phyloP scores from a whole-genome alignment of 2,888 invertebrate genomes.

The Tinea pellionella region DNA sequence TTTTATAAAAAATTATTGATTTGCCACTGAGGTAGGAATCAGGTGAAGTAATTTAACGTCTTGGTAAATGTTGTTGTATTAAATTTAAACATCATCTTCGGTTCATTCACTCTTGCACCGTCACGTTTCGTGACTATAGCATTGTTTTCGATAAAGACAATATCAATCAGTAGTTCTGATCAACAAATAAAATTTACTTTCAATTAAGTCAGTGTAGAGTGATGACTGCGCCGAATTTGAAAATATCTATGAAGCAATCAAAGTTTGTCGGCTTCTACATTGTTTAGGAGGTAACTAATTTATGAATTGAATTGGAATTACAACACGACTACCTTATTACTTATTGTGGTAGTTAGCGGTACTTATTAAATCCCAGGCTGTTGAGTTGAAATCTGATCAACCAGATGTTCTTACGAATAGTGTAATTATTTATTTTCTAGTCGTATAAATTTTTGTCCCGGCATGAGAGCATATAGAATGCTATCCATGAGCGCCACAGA shows the following conservation, averaged over 20 bases:
- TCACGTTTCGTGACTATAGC: conserved; percentile 29
- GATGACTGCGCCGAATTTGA: conserved; percentile 23
- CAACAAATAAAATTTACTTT: conserved; percentile 26
- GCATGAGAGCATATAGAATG: no score
- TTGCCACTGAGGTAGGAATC: conserved; percentile 13
- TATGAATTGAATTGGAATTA: conserved; percentile 10
- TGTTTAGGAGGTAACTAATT: background rate
- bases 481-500: no score
- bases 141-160: conserved; percentile 28
- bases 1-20: conserved; percentile 11
- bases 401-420: no score
- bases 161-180: conserved; percentile 23
- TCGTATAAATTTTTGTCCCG: no score
- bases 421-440: no score
- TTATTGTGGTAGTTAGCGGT: background rate
- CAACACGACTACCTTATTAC: conserved; percentile 7
- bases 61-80: background rate
- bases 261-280: conserved; percentile 3
- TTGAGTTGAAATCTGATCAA: no score
- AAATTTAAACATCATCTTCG: background rate
- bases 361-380: no score
- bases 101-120: conserved; percentile 21
- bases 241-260: conserved; percentile 4
- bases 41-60: background rate
- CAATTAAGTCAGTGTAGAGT: conserved; percentile 18